Base-by-base conservation (phyloP, 2,113 vertebrate species). In the Hiodon alosoides region DNA sequence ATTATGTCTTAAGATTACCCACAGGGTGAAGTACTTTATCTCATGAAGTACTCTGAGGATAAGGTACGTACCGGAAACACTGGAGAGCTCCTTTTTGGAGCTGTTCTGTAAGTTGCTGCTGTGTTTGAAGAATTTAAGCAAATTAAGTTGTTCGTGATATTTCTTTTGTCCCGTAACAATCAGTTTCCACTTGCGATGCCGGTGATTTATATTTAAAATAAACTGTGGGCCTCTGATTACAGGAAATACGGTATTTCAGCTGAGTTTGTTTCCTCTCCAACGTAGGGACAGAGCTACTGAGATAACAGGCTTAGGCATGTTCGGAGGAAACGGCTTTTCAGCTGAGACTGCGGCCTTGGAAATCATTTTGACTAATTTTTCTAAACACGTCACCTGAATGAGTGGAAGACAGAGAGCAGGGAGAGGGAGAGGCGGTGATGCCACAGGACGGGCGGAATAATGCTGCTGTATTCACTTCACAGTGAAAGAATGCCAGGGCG, bases 1-100 rank as follows among this genome's bases (percentile, higher is more conserved):
- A 71, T 82, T 77, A 75, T 74, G 78, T 75, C 60, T 72, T 70
- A 55, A 51, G 68, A 79, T 75, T 81, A 76, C 79, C 78, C 72
- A 64, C 9, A 79, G 79, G 64, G 57, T 65, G 7, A 61, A 57
- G n/a, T 31, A 13, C 58, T 73, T 76, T 77, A 77, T 81, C 77
- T 77, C 75, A 81, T 79, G 79, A 78, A 79, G 59, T 71, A 73
- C 54, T 79, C 76, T 69, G 76, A 66, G 65, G 68, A 67, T 31
- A 61, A 17, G 72, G 62, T 14, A 73, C 66, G 71, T 64, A 52
- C 11, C 60, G 31, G 31, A 31, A 31, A 31, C 31, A 31, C 31
- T 31, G 31, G 31, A 2, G 31, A 31, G 0, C 31, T 2, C 69
- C 16, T 71, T 71, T 17, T 54, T 57, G 31, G 55, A 71, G 16